These are phyloP conservation scores for Micrasema minimum DNA, from an alignment of 1,140 invertebrate genomes.

Conservation along the genomic window DNA sequence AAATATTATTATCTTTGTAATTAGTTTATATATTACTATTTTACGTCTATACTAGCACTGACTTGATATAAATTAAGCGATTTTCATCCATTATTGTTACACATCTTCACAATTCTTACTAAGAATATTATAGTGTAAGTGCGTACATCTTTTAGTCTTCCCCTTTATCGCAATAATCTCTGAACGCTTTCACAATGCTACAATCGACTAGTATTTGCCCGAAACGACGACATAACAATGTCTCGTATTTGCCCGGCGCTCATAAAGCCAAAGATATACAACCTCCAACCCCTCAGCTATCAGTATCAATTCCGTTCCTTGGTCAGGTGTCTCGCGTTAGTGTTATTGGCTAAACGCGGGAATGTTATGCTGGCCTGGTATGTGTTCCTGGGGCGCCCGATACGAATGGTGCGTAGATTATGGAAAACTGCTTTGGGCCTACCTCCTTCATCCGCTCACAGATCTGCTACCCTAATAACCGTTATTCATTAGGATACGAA, in stretches of 20 bases:
- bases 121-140: too few species aligned
- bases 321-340: not conserved
- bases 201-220: too few species aligned
- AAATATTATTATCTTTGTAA: too few species aligned
- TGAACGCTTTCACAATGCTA: too few species aligned
- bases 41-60: too few species aligned
- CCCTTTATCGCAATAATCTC: too few species aligned
- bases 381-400: not conserved
- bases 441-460: not conserved
- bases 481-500: constrained; percentile 5
- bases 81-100: too few species aligned
- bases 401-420: not conserved
- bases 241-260: not conserved
- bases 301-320: not conserved
- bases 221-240: too few species aligned
- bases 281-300: not conserved
- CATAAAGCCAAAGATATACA: constrained; percentile 9
- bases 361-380: not conserved
- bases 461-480: not conserved
- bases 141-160: too few species aligned
- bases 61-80: too few species aligned
- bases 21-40: too few species aligned
- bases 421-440: not conserved
- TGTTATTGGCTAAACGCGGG: not conserved
- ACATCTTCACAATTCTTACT: too few species aligned